Evolutionary conservation across 2,113 vertebrate species (phyloP), one percentile per base, ranked within the genome.

Genomic region (Periophthalmus modestus): DNA sequence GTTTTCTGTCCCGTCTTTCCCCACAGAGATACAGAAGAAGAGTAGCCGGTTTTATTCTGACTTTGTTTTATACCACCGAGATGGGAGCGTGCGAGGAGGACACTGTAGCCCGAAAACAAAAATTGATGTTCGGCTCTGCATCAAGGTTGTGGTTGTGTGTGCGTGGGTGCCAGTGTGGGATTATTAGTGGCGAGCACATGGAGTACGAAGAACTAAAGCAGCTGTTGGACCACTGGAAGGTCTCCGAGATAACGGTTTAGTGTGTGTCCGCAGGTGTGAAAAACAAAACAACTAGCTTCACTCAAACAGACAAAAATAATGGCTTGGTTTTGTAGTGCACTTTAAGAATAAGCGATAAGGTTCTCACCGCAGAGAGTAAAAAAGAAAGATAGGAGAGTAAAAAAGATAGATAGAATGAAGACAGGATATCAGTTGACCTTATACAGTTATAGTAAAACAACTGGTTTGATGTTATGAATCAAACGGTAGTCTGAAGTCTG

Each of bases 51-150:
- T 75, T 72, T 69, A 78, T 82, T 84, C 74, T 74, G 77, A 82
- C 78, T 86, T 73, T 78, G 69, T 77, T 88, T 91, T 83, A 90
- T 90, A 68, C 86, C 80, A 77, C 66, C 68, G 68, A 82, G 81
- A 88, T 79, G 84, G 79, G 73, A 86, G 61, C 71, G 73, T 6
- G 28, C 28, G 21, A 58, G 33, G 33, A 47, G 79, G 79, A 82
- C 80, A 84, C 28, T 73, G 63, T 33, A 61, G 66, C 58, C 74
- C 68, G 59, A 85, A 59, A 77, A 80, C 55, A 36, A 43, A 79
- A 74, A 79, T 11, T 59, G 46, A 78, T 85, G 82, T 80, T 61
- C 69, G 75, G 68, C 63, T 57, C 23, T 52, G 15, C 28, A 46
- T 83, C 78, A 84, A 81, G 81, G 78, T 75, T 82, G 58, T 39